These are phyloP conservation scores for Bombus consobrinus DNA, from an alignment of 1,140 invertebrate genomes.

Conservation along the genomic window DNA sequence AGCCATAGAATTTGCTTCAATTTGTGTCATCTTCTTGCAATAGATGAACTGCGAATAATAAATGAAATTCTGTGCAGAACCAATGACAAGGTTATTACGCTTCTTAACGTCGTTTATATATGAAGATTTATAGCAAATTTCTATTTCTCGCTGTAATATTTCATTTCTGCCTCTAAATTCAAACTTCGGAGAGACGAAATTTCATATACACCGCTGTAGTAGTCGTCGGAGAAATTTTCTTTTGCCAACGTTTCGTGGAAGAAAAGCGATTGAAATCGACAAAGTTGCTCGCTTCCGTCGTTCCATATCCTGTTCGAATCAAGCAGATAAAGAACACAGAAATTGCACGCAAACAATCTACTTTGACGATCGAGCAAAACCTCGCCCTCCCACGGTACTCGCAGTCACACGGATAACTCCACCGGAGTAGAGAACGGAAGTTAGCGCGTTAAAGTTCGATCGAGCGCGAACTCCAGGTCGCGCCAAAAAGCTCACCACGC, in stretches of 20 bases:
- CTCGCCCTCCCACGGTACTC: neutral
- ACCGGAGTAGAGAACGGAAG: neutral
- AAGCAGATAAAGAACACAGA: neutral
- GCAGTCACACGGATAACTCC: neutral
- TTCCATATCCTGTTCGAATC: neutral
- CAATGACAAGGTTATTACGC: too few species aligned
- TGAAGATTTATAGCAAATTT: too few species aligned
- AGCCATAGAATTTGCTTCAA: too few species aligned
- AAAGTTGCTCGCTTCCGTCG: too few species aligned
- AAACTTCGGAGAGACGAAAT: too few species aligned
- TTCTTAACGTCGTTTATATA: too few species aligned
- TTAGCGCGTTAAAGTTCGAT: constrained; percentile 14
- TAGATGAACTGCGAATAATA: too few species aligned
- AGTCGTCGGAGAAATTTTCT: neutral
- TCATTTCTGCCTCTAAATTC: too few species aligned
- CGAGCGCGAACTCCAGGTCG: neutral
- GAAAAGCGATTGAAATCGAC: neutral
- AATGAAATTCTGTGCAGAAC: too few species aligned
- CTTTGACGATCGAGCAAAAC: neutral
- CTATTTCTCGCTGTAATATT: too few species aligned
- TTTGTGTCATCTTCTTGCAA: too few species aligned
- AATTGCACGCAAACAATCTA: neutral
- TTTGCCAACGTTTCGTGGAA: neutral
- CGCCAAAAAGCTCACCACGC: neutral
- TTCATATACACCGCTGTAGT: too few species aligned